Conservation (phyloP, 2,888 invertebrate species). For the Auanema freiburgensis region DNA sequence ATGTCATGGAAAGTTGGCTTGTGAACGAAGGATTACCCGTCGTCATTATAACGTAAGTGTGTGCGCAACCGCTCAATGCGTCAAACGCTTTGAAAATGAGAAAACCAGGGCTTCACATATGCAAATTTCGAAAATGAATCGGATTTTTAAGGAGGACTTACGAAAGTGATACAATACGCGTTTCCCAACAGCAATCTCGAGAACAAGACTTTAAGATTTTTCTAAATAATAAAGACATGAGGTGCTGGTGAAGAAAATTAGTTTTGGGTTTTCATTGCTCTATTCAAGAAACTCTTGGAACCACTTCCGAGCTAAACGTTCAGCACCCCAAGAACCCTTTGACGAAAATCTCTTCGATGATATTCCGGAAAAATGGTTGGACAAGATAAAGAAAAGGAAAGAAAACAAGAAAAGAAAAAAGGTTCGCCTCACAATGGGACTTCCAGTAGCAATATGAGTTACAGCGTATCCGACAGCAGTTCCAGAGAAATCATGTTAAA, state of each 20-base stretch:
- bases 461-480: neutral
- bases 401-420: slow-evolving; percentile 26
- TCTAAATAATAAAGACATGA: neutral
- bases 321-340: slow-evolving; percentile 16
- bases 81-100: neutral
- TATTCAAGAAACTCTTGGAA: neutral
- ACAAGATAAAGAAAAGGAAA: slow-evolving; percentile 8
- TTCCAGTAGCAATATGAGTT: no score
- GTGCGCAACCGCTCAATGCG: neutral
- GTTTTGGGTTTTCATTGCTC: neutral
- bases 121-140: neutral
- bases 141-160: slow-evolving; percentile 49
- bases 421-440: neutral
- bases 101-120: neutral
- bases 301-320: neutral
- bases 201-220: slow-evolving; percentile 19
- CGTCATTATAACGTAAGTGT: slow-evolving; percentile 42
- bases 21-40: slow-evolving; percentile 60
- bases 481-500: neutral
- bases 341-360: slow-evolving; percentile 41
- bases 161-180: slow-evolving; percentile 47
- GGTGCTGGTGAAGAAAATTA: neutral
- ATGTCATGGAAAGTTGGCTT: slow-evolving; percentile 60
- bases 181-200: slow-evolving; percentile 22
- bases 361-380: slow-evolving; percentile 21